A percentile compares a stretch with the other conserved stretches of the same genome.
These are phyloP conservation scores for Himalopsyche kuldschensis DNA, from an alignment of 2,888 invertebrate genomes.

Conservation along the genomic window DNA sequence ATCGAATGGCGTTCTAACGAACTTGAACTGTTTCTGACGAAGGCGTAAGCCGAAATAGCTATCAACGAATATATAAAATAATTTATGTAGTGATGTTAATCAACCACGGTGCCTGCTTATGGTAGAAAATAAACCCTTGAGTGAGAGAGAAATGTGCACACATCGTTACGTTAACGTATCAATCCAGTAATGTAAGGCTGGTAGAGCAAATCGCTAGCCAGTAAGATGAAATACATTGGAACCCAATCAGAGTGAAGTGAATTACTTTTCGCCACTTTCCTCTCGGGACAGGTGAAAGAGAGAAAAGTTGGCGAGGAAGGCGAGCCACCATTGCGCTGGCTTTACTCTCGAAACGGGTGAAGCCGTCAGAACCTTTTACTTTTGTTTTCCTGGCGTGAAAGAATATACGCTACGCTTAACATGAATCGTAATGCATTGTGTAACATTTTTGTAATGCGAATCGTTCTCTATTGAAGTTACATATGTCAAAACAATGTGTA, in stretches of 20 bases:
- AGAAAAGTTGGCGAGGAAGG: not conserved
- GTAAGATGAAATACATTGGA: slow-evolving; percentile 8
- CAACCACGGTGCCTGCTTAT: no score
- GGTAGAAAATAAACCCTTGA: no score
- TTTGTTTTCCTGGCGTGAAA: not conserved
- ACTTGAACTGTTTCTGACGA: no score
- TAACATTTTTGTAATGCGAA: not conserved
- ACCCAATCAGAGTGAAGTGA: slow-evolving; percentile 13
- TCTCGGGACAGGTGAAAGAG: slow-evolving; percentile 5
- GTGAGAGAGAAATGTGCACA: no score
- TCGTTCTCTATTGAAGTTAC: no score
- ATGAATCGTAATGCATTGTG: not conserved
- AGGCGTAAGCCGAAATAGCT: no score
- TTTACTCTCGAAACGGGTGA: not conserved
- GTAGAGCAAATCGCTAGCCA: slow-evolving; percentile 1
- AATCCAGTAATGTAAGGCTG: no score
- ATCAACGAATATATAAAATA: no score
- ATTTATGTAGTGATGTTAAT: no score
- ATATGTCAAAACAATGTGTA: not conserved
- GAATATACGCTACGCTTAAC: not conserved
- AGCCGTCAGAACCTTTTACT: not conserved
- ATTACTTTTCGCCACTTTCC: slow-evolving; percentile 3
- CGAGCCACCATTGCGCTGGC: not conserved
- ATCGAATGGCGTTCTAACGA: no score
- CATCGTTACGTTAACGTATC: no score